Evolutionary conservation across 2,797 vertebrate genomes (phyloP), one percentile per base, ranked within the genome.

Genomic region (Peromyscus attwateri): DNA sequence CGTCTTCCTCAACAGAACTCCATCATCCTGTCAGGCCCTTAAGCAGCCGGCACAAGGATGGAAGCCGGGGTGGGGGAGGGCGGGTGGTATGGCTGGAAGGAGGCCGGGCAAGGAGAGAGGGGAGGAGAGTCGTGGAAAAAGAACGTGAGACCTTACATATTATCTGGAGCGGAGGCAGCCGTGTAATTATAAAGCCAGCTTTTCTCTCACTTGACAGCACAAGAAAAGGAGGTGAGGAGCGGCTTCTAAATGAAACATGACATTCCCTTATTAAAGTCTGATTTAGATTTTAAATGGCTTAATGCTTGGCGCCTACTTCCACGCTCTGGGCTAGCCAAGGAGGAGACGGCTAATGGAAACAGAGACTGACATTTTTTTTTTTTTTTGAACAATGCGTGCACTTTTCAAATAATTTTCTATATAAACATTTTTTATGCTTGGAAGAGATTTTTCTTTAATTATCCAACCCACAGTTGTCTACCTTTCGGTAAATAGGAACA

Each of bases 221-320:
- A 49, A 97, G 97, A 97, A 98, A 98, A 97, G 97, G 96, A 98
- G 97, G 97, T 97, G 95, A 98, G 82, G 95, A 97, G 97, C 97
- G 87, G 95, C 97, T 98, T 98, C 97, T 97, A 98, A 98, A 98
- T 98, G 98, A 98, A 98, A 98, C 98, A 98, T 97, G 98, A 96
- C 98, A 97, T 98, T 98, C 49, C 92, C 97, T 98, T 98, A 98
- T 98, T 98, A 97, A 98, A 98, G 97, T 91, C 97, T 98, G 98
- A 97, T 98, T 98, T 97, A 96, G 97, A 97, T 87, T 98, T 97
- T 97, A 96, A 98, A 68, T 91, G 84, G 87, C 97, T 97, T 89
- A 88, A 95, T 75, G 92, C 93, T 98, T 89, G 76, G 81, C 91
- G 62, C 8, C 3, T 0, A 0, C 96, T 96, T 93, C 91, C 91